Evolutionary conservation across 35 echinoderm and acorn worm genomes (phyloP).

Genomic region (Heliocidaris tuberculata): DNA sequence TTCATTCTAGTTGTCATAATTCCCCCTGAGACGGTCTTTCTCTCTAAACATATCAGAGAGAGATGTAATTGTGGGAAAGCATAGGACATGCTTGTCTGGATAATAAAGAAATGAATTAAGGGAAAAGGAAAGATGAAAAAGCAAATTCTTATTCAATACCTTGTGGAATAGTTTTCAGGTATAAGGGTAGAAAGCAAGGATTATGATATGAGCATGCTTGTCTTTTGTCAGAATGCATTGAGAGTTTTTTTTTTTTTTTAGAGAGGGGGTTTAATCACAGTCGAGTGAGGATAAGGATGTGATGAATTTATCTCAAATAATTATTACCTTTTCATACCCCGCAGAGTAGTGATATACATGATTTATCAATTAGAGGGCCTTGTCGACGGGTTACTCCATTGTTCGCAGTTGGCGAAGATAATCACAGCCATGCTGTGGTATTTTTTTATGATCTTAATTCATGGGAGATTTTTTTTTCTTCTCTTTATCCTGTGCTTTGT

Average conservation of each 20-base stretch:
- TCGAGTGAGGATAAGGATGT: neutral
- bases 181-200: neutral
- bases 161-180: neutral
- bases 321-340: neutral
- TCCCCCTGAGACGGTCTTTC: neutral
- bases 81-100: conserved; percentile 1
- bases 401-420: conserved; percentile 7
- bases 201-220: neutral
- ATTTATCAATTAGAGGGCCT: conserved; percentile 36
- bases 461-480: neutral
- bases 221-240: neutral
- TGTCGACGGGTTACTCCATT: neutral
- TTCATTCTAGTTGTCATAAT: conserved; percentile 4
- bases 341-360: conserved; percentile 9
- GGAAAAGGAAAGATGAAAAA: neutral
- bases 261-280: neutral
- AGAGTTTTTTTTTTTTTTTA: neutral
- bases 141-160: neutral
- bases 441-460: neutral
- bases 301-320: conserved; percentile 19
- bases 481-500: neutral
- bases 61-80: conserved; percentile 10
- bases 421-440: neutral
- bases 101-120: conserved; percentile 19
- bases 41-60: neutral